Evolutionary conservation across 2,797 vertebrate genomes (phyloP).

Genomic region (Danio albolineatus): DNA sequence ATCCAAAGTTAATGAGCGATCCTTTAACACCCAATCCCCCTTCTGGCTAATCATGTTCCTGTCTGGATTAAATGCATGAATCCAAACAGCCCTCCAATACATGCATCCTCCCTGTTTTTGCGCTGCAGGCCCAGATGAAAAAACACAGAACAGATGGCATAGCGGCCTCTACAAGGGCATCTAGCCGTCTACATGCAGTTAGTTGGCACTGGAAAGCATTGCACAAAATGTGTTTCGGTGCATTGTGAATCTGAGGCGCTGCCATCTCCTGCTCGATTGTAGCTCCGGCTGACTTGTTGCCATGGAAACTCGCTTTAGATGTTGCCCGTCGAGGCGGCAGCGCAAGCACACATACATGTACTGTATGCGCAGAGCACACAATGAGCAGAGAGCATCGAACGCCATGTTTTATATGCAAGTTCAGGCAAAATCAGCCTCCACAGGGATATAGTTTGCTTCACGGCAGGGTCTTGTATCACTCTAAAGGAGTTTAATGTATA

Average conservation of each 20-base stretch:
- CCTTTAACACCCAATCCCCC: constrained; percentile 54
- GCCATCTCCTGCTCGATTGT: constrained; percentile 68
- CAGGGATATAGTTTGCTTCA: not conserved
- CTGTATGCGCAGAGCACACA: constrained; percentile 10
- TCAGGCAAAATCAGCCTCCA: not conserved
- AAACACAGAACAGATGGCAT: constrained; percentile 75
- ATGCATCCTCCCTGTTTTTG: constrained; percentile 59
- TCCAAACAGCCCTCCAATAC: constrained; percentile 16
- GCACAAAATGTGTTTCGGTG: constrained; percentile 46
- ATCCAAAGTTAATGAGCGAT: constrained; percentile 64
- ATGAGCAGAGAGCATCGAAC: not conserved
- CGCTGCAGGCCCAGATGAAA: constrained; percentile 62
- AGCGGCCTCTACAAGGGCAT: constrained; percentile 72
- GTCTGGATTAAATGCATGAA: constrained; percentile 33
- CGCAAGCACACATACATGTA: constrained; percentile 30
- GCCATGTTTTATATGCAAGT: not conserved
- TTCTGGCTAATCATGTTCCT: constrained; percentile 60
- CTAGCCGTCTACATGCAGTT: constrained; percentile 61
- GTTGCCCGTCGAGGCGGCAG: constrained; percentile 37
- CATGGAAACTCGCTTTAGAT: constrained; percentile 72
- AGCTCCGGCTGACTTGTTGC: constrained; percentile 72
- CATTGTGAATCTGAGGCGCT: constrained; percentile 65
- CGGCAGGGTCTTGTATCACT: not conserved
- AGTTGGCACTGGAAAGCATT: constrained; percentile 48
- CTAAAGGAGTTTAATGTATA: not conserved